Base-by-base conservation (phyloP, 2,797 vertebrate genomes). In the Hemibagrus guttatus region DNA sequence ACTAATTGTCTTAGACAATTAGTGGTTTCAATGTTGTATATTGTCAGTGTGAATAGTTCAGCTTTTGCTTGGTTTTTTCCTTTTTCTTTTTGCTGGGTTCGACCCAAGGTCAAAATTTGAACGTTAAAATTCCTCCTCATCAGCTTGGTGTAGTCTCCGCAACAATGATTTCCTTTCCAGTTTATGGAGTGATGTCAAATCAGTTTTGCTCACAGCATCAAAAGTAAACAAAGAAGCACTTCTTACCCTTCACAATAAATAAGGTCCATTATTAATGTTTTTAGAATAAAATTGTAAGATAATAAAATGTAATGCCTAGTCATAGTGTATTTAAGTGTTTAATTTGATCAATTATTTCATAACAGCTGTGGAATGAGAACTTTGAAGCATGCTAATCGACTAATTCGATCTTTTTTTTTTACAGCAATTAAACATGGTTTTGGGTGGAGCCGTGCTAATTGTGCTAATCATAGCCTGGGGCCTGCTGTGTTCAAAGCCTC, bases 381-480 rank as follows among this genome's bases (percentile, higher is more conserved):
- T 52, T 46, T 59, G 83, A 85, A 86, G 76, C 69, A 78, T 64
- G 72, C 13, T 46, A 68, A 81, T 89, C 63, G 52, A 59, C 72
- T 85, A 84, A 84, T 86, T 85, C 28, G 14, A 75, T 35, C 68
- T 68, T 56, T 42, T 56, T 42, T 86, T 42, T 85, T 85, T 82
- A 85, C 79, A 80, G 78, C 76, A 87, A 87, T 91, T 90, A 87
- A 86, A 81, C 56, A 58, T 28, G 52, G 83, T 83, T 88, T 88
- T 88, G 81, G 81, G 54, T 75, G 68, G 56, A 85, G 79, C 83
- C 74, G 46, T 63, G 85, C 26, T 87, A 88, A 91, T 63, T 88
- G 31, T 58, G 85, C 31, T 89, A 89, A 91, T 89, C 72, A 82
- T 63, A 78, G 83, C 88, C 87, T 52, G 14, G 69, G 71, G 82